These are phyloP conservation scores for Pantherophis vulpinus DNA, from an alignment of 2,797 vertebrate genomes.

Conservation along the genomic window DNA sequence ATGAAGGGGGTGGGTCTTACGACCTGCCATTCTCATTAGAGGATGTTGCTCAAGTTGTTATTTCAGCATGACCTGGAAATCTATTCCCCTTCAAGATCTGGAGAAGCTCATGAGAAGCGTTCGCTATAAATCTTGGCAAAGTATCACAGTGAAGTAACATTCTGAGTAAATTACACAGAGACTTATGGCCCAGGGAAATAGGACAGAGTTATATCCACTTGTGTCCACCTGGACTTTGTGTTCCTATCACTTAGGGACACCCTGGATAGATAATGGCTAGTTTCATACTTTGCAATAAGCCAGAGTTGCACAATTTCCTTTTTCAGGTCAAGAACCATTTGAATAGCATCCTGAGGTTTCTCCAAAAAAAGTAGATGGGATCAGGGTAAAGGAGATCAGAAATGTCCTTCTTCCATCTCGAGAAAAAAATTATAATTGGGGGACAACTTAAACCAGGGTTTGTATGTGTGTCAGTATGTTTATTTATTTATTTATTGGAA, in stretches of 20 bases:
- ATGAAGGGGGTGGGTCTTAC: not conserved
- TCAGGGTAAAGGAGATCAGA: not conserved
- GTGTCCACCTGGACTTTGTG: not conserved
- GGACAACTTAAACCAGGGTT: not conserved
- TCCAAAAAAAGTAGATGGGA: not conserved
- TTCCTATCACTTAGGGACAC: not conserved
- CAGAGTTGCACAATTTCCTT: not conserved
- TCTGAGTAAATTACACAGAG: not conserved
- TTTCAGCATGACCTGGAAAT: not conserved
- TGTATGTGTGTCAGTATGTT: not conserved
- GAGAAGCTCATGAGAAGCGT: not conserved
- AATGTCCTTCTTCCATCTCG: not conserved
- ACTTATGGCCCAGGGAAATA: not conserved
- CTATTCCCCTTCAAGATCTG: not conserved
- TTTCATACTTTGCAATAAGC: not conserved
- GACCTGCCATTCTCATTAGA: no score
- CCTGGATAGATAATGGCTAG: not conserved
- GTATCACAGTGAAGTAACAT: not conserved
- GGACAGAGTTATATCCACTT: not conserved
- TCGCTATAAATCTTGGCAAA: not conserved
- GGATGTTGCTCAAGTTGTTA: not conserved
- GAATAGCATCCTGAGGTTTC: not conserved
- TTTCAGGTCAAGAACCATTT: not conserved
- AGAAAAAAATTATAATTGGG: not conserved
- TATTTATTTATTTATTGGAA: no score